phyloP scores from a whole-genome alignment of 2,888 invertebrate genomes.

The Parnassius glacialis region DNA sequence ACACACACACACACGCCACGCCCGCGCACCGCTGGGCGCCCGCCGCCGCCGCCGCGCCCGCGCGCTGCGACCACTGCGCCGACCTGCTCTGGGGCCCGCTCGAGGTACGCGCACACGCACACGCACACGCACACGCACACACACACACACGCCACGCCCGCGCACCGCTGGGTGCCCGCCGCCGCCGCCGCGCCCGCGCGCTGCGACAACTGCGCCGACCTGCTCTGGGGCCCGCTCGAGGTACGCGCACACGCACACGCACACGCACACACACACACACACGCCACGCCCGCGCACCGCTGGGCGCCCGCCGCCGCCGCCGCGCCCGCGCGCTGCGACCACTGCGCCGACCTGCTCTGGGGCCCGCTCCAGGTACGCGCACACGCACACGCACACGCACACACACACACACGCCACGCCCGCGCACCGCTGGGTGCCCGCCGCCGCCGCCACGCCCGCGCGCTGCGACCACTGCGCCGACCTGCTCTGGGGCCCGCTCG shows the following conservation, averaged over 20 bases:
- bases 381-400: no score
- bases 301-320: no score
- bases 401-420: no score
- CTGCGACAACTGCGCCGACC: constrained; percentile 94
- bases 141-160: constrained; percentile 85
- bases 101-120: constrained; percentile 87
- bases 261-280: constrained; percentile 87
- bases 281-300: constrained; percentile 92
- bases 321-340: no score
- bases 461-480: no score
- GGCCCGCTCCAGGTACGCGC: no score
- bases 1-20: constrained; percentile 86
- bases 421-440: no score
- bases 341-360: no score
- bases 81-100: constrained; percentile 96
- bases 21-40: constrained; percentile 83
- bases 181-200: constrained; percentile 90
- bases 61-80: constrained; percentile 94
- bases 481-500: no score
- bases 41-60: constrained; percentile 87
- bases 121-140: constrained; percentile 76
- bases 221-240: constrained; percentile 95
- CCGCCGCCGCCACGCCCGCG: no score
- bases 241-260: constrained; percentile 84
- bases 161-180: constrained; percentile 85